Percentiles rank a stretch among this genome's conserved stretches.
phyloP scores from a whole-genome alignment of 2,113 vertebrate genomes.

The Poeciliopsis occidentalis region DNA sequence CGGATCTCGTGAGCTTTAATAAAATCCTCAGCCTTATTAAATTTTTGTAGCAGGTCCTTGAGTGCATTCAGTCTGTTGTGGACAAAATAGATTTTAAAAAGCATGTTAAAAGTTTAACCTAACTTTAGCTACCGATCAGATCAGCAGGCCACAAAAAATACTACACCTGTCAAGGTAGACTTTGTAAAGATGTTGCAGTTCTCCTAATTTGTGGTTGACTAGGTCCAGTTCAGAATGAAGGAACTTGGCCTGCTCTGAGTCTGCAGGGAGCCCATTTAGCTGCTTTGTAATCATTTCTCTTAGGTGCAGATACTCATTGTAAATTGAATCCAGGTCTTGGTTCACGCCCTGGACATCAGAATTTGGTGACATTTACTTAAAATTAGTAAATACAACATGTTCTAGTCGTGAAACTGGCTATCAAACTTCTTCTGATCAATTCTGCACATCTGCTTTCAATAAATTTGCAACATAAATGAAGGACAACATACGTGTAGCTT shows the following conservation, averaged over 20 bases:
- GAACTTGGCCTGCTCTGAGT: conserved; percentile 76
- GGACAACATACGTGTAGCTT: conserved; percentile 83
- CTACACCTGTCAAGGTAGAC: conserved; percentile 89
- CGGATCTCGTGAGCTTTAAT: conserved; percentile 92
- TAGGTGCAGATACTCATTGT: conserved; percentile 75
- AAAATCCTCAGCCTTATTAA: conserved; percentile 88
- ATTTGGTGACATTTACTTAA: background rate
- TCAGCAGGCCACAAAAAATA: background rate
- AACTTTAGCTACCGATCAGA: background rate
- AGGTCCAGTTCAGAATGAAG: conserved; percentile 84
- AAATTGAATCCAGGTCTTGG: conserved; percentile 71
- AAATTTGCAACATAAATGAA: background rate
- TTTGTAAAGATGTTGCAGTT: conserved; percentile 86
- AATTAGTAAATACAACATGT: background rate
- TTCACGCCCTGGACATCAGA: conserved; percentile 62
- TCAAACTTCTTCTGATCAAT: background rate
- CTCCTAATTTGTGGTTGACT: conserved; percentile 88
- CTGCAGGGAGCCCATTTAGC: conserved; percentile 61
- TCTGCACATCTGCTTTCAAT: background rate
- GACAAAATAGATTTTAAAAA: conserved; percentile 18
- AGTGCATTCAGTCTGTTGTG: conserved; percentile 84
- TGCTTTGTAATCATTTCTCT: conserved; percentile 76
- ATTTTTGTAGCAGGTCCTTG: conserved; percentile 83
- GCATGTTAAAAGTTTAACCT: background rate
- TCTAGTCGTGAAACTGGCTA: background rate